These are phyloP conservation scores for Cepphus grylle DNA, from an alignment of 2,113 vertebrate genomes.

Conservation along the genomic window DNA sequence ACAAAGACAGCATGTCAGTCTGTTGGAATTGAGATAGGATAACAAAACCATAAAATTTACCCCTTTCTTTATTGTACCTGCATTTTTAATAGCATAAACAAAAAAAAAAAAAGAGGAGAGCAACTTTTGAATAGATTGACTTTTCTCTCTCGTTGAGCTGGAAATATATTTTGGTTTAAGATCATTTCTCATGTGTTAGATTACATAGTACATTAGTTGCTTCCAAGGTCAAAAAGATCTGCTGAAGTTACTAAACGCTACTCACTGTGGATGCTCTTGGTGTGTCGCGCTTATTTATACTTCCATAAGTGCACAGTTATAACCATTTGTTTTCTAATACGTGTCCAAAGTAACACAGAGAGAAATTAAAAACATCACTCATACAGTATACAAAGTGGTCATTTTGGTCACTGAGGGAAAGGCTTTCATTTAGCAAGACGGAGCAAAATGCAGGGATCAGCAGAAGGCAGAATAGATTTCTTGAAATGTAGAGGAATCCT, in stretches of 20 bases:
- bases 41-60: not conserved
- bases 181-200: not conserved
- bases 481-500: not conserved
- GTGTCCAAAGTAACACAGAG: constrained; percentile 11
- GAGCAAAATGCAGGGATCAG: constrained; percentile 40
- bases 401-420: constrained; percentile 38
- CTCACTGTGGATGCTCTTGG: not conserved
- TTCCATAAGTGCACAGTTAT: constrained; percentile 26
- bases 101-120: not conserved
- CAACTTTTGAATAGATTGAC: not conserved
- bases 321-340: constrained; percentile 30
- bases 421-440: constrained; percentile 24
- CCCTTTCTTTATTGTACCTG: not conserved
- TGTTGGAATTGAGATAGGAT: not conserved
- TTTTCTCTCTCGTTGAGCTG: not conserved
- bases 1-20: not conserved
- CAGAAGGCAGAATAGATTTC: constrained; percentile 20
- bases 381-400: constrained; percentile 7
- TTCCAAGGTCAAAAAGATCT: constrained; percentile 24
- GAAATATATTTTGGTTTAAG: not conserved
- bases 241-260: not conserved
- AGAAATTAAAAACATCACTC: constrained; percentile 66
- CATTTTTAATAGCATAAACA: not conserved
- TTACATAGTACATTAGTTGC: not conserved
- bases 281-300: not conserved